Evolutionary conservation across 2,113 vertebrate genomes (phyloP).

Genomic region (Labrus mixtus): DNA sequence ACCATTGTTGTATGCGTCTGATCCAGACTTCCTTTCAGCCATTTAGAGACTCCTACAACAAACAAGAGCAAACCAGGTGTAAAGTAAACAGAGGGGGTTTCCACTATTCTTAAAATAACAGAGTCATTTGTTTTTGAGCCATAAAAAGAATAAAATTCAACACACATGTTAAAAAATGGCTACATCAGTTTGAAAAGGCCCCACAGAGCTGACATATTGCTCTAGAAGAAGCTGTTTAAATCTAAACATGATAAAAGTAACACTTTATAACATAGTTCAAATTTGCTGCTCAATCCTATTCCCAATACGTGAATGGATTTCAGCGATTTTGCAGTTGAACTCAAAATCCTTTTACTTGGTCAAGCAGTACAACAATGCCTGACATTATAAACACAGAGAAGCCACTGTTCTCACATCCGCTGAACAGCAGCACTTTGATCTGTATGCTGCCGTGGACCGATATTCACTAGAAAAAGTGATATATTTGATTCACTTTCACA

Average conservation of each 20-base stretch:
- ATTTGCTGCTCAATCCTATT: not conserved
- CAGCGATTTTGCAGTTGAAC: conserved; percentile 16
- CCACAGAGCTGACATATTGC: not conserved
- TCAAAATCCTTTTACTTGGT: conserved; percentile 50
- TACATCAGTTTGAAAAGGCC: conserved; percentile 1
- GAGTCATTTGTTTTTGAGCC: no score
- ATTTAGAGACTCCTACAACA: conserved; percentile 93
- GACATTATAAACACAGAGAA: conserved; percentile 55
- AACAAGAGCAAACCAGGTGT: not conserved
- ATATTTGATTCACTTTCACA: conserved; percentile 1
- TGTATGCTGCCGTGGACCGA: not conserved
- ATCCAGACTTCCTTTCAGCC: conserved; percentile 96
- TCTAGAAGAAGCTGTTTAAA: not conserved
- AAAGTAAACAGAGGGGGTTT: no score
- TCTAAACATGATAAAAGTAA: not conserved
- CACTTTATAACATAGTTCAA: not conserved
- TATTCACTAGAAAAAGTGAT: not conserved
- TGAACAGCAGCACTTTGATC: conserved; percentile 24
- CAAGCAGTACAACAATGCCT: conserved; percentile 36
- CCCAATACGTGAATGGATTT: not conserved
- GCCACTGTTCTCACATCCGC: conserved; percentile 33
- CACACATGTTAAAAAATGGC: not conserved
- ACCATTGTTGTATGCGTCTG: conserved; percentile 92
- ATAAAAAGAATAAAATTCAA: no score
- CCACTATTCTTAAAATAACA: no score